Base-by-base conservation (phyloP, 1,140 invertebrate genomes). In the Drosophila nasuta region DNA sequence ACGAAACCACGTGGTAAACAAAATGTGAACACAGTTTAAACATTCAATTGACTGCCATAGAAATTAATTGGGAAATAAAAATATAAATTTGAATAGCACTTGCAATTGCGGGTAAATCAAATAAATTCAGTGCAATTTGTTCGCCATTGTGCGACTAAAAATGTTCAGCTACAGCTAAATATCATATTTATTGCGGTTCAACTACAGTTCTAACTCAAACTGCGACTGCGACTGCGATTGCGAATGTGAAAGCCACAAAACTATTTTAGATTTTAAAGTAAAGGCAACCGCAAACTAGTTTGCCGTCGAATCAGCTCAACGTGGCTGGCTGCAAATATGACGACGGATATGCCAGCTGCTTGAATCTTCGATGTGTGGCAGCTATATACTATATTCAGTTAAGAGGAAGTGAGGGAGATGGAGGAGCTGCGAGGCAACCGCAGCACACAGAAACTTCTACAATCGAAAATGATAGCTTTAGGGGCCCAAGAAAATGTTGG, bases 391-490 rank as follows among this genome's bases (percentile, higher is more conserved):
- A 33, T 33, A 33, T 33, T 6, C 7, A 25, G 20, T 25, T 25
- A 25, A 25, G 20, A 4, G 20, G 20, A 25, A 25, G 20, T 25
- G 20, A 25, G 20, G 20, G 20, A 33, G 30, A 33, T 33, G 30
- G 30, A 33, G 35, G 35, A 10, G 8, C 6, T 64, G 57, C 60
- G 57, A 45, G 62, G 64, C 64, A 80, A 80, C 82, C 82, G 59
- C 51, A 54, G 51, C 49, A 52, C 79, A 81, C 64, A 75, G 69
- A 87, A 87, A 87, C 58, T 87, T 87, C 82, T 67, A 77, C 83
- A 87, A 88, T 88, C 83, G 83, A 87, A 87, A 87, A 88, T 88
- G 77, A 87, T 87, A 82, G 83, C 83, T 67, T 70, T 52, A 46
- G 59, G 77, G 65, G 56, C 78, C 38, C 6, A 64, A 81, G 59